Evolutionary conservation across 2,113 vertebrate species (phyloP).

Genomic region (Lamprologus ornatipinnis): DNA sequence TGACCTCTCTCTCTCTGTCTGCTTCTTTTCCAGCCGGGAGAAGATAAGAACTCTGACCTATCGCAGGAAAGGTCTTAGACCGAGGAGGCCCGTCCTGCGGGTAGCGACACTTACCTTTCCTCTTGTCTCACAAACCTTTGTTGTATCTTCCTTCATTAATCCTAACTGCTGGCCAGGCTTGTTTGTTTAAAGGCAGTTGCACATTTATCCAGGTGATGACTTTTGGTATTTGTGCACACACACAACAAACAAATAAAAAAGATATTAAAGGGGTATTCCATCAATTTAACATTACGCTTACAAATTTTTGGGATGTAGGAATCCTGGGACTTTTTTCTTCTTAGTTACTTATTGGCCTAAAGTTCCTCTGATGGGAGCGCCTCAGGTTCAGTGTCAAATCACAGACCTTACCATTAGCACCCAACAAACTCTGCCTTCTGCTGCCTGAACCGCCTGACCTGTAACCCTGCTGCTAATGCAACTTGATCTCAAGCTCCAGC

Average conservation of each 20-base stretch:
- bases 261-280: background rate
- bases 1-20: background rate
- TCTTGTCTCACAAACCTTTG: background rate
- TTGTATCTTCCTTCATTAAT: background rate
- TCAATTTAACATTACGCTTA: background rate
- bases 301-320: background rate
- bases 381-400: background rate
- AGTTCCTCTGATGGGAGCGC: background rate
- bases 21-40: constrained; percentile 78
- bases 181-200: background rate
- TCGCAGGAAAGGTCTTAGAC: constrained; percentile 93
- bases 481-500: background rate
- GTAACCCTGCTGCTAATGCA: background rate
- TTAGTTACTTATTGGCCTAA: background rate
- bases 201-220: background rate
- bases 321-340: background rate
- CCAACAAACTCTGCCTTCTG: background rate
- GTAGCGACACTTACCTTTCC: constrained; percentile 61
- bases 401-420: background rate
- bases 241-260: background rate
- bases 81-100: constrained; percentile 89
- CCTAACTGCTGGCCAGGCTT: background rate
- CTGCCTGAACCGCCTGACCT: background rate
- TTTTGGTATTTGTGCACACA: background rate
- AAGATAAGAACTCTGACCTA: constrained; percentile 88